A percentile compares a stretch with the other conserved stretches of the same genome.
phyloP scores from a whole-genome alignment of 2,888 invertebrate genomes.

The Lysandra coridon region DNA sequence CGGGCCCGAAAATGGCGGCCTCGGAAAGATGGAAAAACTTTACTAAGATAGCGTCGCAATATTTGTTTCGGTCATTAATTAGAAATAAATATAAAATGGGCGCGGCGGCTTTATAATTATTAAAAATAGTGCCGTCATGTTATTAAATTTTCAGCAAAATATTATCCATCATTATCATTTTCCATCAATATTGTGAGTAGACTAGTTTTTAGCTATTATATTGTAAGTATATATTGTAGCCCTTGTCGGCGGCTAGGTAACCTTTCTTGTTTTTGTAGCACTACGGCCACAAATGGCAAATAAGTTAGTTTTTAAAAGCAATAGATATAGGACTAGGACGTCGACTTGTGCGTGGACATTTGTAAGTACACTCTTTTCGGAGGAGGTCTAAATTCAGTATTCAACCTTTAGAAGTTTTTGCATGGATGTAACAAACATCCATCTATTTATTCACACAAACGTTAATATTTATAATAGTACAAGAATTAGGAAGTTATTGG shows the following conservation, averaged over 20 bases:
- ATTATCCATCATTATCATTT: background rate
- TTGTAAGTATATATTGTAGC: background rate
- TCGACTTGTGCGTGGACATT: too few relatives aligned
- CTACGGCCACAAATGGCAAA: too few relatives aligned
- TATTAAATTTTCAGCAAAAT: constrained; percentile 3
- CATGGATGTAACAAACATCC: too few relatives aligned
- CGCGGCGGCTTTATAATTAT: constrained; percentile 24
- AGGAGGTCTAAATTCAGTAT: too few relatives aligned
- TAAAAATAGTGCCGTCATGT: background rate
- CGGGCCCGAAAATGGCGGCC: constrained; percentile 46
- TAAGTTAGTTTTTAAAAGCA: too few relatives aligned
- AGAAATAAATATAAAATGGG: constrained; percentile 47
- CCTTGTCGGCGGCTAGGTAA: background rate
- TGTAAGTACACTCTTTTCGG: too few relatives aligned
- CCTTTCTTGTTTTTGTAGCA: background rate
- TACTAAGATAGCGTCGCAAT: constrained; percentile 48
- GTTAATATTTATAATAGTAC: background rate
- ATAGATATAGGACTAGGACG: too few relatives aligned
- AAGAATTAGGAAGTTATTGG: background rate
- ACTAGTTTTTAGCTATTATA: background rate
- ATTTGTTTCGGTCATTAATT: constrained; percentile 64
- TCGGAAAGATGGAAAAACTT: constrained; percentile 61
- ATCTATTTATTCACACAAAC: too few relatives aligned
- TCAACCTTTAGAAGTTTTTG: too few relatives aligned
- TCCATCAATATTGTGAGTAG: background rate